Base-by-base conservation (phyloP, 1,140 invertebrate genomes). In the Drosophila teissieri region DNA sequence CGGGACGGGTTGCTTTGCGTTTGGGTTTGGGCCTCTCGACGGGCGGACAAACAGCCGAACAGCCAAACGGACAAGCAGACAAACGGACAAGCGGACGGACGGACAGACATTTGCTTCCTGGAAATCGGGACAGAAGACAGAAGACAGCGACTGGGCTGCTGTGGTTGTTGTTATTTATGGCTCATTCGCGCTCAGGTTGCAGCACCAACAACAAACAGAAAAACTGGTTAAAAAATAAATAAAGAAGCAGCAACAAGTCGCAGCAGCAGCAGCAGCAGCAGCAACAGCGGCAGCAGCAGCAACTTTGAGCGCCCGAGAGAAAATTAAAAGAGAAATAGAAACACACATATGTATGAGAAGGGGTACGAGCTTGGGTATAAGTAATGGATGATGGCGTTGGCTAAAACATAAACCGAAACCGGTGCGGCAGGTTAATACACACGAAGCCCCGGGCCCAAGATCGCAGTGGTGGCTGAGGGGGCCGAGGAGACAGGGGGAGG, bases 251-350 rank as follows among this genome's bases (percentile, higher is more conserved):
- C 80, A 84, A 88, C 80, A 89, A 88, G 72, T 80, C 73, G 72
- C 76, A 77, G 73, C 76, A 70, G 19, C 53, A 64, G 11, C 68
- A 49, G 27, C 75, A 58, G 42, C 44, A 65, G 7, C 62, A 48
- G 42, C 44, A 60, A 4, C 62, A 48, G 3, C 44, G 54, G 52
- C 46, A 48, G 40, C 56, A 58, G 68, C 69, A 78, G 48, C 63
- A 69, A 78, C 73, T 64, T 74, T 64, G 68, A 72, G 78, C 75
- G 82, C 78, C 73, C 56, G 83, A 89, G 80, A 89, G 80, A 89
- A 89, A 89, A 89, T 90, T 90, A 90, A 89, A 89, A 89, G 84
- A 89, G 84, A 89, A 90, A 89, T 89, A 89, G 84, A 89, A 90
- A 90, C 75, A 78, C 75, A 77, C 75, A 69, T 74, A 64, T 74